Base-by-base conservation (phyloP, 1,140 invertebrate species). In the Megathymus violae region DNA sequence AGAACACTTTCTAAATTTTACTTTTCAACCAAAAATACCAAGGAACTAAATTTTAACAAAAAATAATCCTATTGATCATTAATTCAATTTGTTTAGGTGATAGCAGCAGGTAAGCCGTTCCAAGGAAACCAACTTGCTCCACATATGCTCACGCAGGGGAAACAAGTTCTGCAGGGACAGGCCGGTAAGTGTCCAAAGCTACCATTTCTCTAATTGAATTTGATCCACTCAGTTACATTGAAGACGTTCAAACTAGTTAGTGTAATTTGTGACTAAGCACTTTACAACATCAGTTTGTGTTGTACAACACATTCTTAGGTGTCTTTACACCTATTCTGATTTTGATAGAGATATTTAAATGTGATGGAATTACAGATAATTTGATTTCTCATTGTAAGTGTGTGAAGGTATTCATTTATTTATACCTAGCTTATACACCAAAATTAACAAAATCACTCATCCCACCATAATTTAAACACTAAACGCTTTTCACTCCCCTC, bases 51-150 rank as follows among this genome's bases (percentile, higher is more conserved):
- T n/a, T n/a, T n/a, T n/a, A n/a, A n/a, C n/a, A n/a, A n/a, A n/a
- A n/a, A n/a, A n/a, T n/a, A n/a, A n/a, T n/a, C n/a, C n/a, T n/a
- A n/a, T n/a, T n/a, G n/a, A n/a, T n/a, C n/a, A n/a, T n/a, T n/a
- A n/a, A n/a, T n/a, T n/a, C n/a, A n/a, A 4, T 31, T 34, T 22
- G n/a, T 62, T 50, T 41, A 96, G 93, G 95, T 96, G 4, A 96
- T 96, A 52, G 94, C 96, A 3, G 94, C 95, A 36, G 94, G 95
- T 9, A 97, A 97, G 81, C 94, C 95, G 0, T 97, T 97, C 79
- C 96, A 96, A 85, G 94, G 95, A 0, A 95, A 95, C 61, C 95
- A 96, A 74, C 80, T 96, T 3, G 93, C 93, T 1, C 95, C 95
- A 0, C 96, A 97, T 71, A 96, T 97, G 95, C 82, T 97, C 31